These are phyloP conservation scores for Herpetotheres cachinnans DNA, from an alignment of 2,113 vertebrate genomes.

Conservation along the genomic window DNA sequence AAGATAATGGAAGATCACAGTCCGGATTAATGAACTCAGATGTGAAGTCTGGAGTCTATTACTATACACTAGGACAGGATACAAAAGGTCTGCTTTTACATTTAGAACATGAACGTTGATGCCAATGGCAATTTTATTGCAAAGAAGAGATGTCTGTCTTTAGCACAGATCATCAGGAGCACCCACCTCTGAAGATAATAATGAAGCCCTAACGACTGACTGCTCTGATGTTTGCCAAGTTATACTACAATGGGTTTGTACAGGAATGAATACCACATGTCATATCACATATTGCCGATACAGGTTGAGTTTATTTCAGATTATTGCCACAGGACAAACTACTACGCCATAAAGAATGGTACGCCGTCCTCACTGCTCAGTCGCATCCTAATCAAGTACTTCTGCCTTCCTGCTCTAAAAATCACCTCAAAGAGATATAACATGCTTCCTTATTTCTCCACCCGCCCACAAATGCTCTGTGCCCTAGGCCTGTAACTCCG, in stretches of 20 bases:
- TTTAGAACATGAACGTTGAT: neutral
- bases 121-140: neutral
- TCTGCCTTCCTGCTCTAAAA: neutral
- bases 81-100: neutral
- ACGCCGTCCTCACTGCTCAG: neutral
- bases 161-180: neutral
- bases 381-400: neutral
- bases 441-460: neutral
- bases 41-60: neutral
- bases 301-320: neutral
- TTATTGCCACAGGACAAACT: neutral
- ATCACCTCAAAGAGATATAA: neutral
- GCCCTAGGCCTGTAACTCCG: neutral
- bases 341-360: neutral
- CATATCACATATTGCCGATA: neutral
- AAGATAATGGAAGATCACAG: neutral
- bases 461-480: rapidly evolving
- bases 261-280: neutral
- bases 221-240: neutral
- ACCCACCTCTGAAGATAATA: neutral
- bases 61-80: neutral
- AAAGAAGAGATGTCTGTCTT: neutral
- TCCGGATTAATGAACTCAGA: neutral
- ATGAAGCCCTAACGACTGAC: neutral
- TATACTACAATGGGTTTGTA: neutral